A percentile compares a stretch with the other conserved stretches of the same genome.
Conservation (phyloP, 2,797 vertebrate genomes). For the Helarctos malayanus region DNA sequence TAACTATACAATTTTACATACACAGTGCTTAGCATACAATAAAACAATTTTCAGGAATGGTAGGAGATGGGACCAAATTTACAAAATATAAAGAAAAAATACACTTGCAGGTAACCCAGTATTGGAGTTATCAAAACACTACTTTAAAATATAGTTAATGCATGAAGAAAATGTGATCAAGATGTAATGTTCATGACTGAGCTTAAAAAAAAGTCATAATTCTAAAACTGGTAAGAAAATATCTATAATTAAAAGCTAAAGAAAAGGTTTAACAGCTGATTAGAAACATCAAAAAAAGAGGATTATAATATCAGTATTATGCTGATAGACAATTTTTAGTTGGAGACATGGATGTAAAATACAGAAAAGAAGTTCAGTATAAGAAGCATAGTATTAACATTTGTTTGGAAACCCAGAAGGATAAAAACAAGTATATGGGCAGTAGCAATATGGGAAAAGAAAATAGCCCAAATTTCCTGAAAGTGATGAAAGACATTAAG, state of each 20-base stretch:
- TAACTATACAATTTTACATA: not conserved
- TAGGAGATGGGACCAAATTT: not conserved
- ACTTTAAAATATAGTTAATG: not conserved
- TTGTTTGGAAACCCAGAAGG: not conserved
- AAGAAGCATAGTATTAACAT: not conserved
- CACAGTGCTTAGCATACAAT: too few relatives aligned
- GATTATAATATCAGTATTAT: not conserved
- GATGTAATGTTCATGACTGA: not conserved
- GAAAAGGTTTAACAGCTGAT: not conserved
- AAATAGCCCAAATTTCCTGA: not conserved
- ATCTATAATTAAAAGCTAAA: not conserved
- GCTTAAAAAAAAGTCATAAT: not conserved
- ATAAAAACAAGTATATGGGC: not conserved
- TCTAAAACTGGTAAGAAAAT: not conserved
- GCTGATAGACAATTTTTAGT: not conserved
- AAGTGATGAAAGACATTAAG: not conserved
- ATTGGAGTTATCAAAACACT: not conserved
- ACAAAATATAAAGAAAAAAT: not conserved
- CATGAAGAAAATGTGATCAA: not conserved
- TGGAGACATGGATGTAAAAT: not conserved
- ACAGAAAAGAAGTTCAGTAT: not conserved
- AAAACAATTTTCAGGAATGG: not conserved
- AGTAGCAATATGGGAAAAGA: not conserved
- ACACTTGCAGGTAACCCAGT: not conserved
- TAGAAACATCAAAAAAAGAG: not conserved